phyloP scores from a whole-genome alignment of 92 coral and sea anemone genomes.

The Parazoanthus swiftii region DNA sequence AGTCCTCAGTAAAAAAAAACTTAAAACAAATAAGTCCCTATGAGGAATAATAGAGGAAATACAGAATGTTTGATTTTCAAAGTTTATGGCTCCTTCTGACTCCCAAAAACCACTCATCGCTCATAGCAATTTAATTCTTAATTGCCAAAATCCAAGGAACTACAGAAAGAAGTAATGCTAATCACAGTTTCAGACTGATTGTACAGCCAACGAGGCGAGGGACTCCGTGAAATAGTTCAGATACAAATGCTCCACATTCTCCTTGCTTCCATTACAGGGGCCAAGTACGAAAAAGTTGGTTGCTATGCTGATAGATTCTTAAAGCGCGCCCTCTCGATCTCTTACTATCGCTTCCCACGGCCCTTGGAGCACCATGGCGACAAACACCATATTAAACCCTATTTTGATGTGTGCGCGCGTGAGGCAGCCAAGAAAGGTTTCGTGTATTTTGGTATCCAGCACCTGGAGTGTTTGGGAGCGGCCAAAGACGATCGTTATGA shows the following conservation, averaged over 20 bases:
- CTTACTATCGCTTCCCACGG: not conserved
- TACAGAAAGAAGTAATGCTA: too few relatives aligned
- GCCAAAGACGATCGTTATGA: not conserved
- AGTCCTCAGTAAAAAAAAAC: too few relatives aligned
- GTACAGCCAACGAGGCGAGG: too few relatives aligned
- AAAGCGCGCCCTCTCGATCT: not conserved
- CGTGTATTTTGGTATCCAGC: constrained; percentile 11
- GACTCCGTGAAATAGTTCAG: not conserved
- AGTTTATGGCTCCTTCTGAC: too few relatives aligned
- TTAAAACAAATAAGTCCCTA: too few relatives aligned
- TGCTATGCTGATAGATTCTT: not conserved
- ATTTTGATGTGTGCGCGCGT: constrained; percentile 3
- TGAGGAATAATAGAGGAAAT: too few relatives aligned
- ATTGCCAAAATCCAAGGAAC: too few relatives aligned
- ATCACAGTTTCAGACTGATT: too few relatives aligned
- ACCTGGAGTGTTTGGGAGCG: not conserved
- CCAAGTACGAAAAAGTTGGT: constrained; percentile 16
- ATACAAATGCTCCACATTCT: not conserved
- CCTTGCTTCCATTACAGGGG: not conserved
- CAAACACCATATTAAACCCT: not conserved
- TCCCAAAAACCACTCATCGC: too few relatives aligned
- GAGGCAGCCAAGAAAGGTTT: constrained; percentile 14
- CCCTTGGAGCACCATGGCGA: not conserved
- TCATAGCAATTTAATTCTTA: too few relatives aligned
- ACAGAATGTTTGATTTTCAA: too few relatives aligned